phyloP scores from a whole-genome alignment of 2,113 vertebrate genomes.

The Limanda limanda region DNA sequence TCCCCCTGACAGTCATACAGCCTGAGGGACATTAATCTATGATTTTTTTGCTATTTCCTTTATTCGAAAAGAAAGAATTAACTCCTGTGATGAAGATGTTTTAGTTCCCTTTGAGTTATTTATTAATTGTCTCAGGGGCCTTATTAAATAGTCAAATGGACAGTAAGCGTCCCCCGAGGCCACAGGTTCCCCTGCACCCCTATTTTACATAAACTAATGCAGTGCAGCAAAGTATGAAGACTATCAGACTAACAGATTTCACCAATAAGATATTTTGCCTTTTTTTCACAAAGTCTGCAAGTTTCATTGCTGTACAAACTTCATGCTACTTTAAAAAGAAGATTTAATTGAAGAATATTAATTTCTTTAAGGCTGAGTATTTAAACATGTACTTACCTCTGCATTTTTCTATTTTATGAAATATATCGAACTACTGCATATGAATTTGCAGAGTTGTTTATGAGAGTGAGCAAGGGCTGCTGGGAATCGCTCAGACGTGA shows the following conservation, averaged over 20 bases:
- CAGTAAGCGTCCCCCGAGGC: background rate
- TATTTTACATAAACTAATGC: background rate
- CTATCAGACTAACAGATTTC: too few species aligned
- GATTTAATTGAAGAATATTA: background rate
- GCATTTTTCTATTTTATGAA: background rate
- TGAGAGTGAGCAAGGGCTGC: background rate
- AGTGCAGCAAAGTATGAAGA: background rate
- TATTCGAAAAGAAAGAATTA: background rate
- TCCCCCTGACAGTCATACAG: too few species aligned
- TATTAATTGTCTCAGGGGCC: background rate
- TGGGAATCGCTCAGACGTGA: background rate
- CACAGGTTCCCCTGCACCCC: background rate
- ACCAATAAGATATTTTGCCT: too few species aligned
- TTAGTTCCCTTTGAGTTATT: background rate
- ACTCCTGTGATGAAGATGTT: background rate
- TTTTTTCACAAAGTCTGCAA: too few species aligned
- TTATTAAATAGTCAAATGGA: background rate
- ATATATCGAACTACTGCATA: background rate
- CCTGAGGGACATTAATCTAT: background rate
- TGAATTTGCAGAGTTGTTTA: slow-evolving; percentile 9
- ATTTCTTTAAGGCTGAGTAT: background rate
- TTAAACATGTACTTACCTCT: background rate
- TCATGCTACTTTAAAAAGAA: background rate
- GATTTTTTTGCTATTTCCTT: too few species aligned
- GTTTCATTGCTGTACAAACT: background rate